Conservation (phyloP, 2,888 invertebrate genomes). For the Cosmia trapezina region DNA sequence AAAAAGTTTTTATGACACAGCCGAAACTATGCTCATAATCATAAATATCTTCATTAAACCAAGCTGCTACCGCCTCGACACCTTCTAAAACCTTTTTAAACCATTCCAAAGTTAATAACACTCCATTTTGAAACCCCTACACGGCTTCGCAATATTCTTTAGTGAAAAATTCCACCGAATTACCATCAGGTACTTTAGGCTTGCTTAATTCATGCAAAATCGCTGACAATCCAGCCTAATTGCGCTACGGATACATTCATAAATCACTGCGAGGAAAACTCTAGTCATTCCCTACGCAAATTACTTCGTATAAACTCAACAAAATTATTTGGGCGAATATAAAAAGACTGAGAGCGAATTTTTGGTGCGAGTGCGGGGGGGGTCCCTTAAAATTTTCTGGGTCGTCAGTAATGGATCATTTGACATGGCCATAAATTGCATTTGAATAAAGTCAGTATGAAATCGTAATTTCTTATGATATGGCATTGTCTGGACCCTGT, state of each 20-base stretch:
- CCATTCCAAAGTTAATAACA: conserved; percentile 60
- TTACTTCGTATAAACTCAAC: conserved; percentile 61
- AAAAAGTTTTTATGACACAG: conserved; percentile 52
- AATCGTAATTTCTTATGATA: conserved; percentile 7
- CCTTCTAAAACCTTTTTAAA: conserved; percentile 55
- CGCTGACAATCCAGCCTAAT: conserved; percentile 65
- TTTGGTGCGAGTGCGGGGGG: conserved; percentile 13
- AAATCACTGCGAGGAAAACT: conserved; percentile 65
- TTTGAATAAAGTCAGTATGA: conserved; percentile 42
- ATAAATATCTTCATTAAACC: conserved; percentile 61
- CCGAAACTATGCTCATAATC: conserved; percentile 52
- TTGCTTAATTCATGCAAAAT: conserved; percentile 62
- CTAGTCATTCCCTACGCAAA: conserved; percentile 66
- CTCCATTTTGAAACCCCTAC: conserved; percentile 54
- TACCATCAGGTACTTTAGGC: conserved; percentile 53
- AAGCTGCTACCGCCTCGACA: conserved; percentile 54
- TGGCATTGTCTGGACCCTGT: not conserved
- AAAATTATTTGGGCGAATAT: conserved; percentile 54
- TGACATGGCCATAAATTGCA: conserved; percentile 42
- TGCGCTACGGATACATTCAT: conserved; percentile 62
- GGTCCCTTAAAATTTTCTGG: conserved; percentile 33
- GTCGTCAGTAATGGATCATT: conserved; percentile 42
- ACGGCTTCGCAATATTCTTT: conserved; percentile 47
- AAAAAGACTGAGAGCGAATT: conserved; percentile 45
- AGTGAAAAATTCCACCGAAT: conserved; percentile 57